Conservation (phyloP, 1,140 invertebrate species). For the Pseudomyrmex gracilis region DNA sequence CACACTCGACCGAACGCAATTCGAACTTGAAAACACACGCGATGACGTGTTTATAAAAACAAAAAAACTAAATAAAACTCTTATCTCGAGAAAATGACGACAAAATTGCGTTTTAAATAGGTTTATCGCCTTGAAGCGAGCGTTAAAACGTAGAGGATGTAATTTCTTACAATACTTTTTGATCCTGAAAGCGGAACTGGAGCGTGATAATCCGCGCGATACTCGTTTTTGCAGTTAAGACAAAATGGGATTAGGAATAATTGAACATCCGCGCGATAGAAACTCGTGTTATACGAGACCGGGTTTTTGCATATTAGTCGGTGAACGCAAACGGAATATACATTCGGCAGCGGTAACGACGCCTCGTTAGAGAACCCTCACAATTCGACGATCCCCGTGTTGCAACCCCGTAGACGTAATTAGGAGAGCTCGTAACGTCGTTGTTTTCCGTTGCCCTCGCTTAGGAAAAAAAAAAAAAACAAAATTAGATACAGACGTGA, state of each 20-base stretch:
- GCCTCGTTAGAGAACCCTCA: slow-evolving; percentile 52
- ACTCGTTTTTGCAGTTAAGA: background rate
- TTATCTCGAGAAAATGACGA: no score
- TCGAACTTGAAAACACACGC: background rate
- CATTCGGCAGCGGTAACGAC: slow-evolving; percentile 52
- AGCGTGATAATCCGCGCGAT: background rate
- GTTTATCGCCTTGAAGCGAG: no score
- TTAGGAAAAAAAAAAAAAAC: slow-evolving; percentile 14
- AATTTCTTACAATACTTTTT: no score
- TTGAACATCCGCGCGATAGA: slow-evolving; percentile 3
- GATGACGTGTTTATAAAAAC: background rate
- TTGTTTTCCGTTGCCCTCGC: background rate
- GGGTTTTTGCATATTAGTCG: slow-evolving; percentile 25
- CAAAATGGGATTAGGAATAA: background rate
- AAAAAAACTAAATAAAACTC: background rate
- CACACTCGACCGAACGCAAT: background rate
- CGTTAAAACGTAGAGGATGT: no score
- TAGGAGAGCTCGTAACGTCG: slow-evolving; percentile 27
- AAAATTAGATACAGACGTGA: background rate
- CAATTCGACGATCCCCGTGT: background rate
- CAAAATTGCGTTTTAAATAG: no score
- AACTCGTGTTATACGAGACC: background rate
- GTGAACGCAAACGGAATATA: slow-evolving; percentile 5
- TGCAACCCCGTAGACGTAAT: slow-evolving; percentile 15
- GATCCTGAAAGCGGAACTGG: background rate